Conservation (phyloP, 2,888 invertebrate species). For the Tinea pellionella region DNA sequence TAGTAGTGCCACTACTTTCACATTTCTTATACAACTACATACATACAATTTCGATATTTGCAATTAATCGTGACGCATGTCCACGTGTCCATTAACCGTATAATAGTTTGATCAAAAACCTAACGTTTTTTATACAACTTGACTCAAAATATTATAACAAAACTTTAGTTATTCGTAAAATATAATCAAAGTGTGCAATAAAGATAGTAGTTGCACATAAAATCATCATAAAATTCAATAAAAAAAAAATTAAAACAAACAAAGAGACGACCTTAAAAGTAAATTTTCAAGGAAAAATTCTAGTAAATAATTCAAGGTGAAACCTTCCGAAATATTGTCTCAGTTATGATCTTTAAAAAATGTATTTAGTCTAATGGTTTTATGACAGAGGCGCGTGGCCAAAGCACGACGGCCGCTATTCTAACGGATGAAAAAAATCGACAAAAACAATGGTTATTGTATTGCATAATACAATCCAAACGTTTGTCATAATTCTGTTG, state of each 20-base stretch:
- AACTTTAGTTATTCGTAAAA: background rate
- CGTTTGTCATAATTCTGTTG: background rate
- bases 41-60: no score
- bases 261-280: slow-evolving; percentile 3
- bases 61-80: no score
- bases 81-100: no score
- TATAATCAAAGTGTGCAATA: background rate
- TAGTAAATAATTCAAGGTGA: slow-evolving; percentile 14
- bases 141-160: background rate
- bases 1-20: no score
- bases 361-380: slow-evolving; percentile 40
- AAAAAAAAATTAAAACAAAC: background rate
- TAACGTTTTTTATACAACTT: no score
- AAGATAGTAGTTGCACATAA: background rate
- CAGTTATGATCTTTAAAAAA: slow-evolving; percentile 9
- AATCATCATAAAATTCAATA: background rate
- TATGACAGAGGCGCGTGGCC: slow-evolving; percentile 47
- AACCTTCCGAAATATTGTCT: slow-evolving; percentile 49
- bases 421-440: background rate
- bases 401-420: slow-evolving; percentile 35
- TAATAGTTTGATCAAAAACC: no score
- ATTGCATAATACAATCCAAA: background rate
- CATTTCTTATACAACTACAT: no score
- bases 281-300: background rate
- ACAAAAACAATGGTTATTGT: background rate